Conservation (phyloP, 2,113 vertebrate species). For the Mesembrinibis cayennensis region DNA sequence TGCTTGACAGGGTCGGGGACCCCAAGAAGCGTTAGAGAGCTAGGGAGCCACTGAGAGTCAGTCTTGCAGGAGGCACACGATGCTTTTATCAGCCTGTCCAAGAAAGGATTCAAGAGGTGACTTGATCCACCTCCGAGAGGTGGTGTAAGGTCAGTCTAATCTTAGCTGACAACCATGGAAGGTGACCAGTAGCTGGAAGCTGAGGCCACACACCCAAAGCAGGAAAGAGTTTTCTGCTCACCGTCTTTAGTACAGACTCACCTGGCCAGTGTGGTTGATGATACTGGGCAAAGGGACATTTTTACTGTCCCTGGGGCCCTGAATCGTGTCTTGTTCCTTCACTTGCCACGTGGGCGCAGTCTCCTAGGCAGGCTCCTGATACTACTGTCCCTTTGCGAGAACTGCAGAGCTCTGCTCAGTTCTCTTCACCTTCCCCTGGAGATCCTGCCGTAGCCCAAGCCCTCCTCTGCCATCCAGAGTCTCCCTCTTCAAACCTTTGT, state of each 20-base stretch:
- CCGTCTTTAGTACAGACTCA: neutral
- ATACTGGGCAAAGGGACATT: neutral
- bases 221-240: neutral
- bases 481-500: neutral
- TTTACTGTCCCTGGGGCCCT: neutral
- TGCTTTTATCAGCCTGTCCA: neutral
- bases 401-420: neutral
- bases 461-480: neutral
- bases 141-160: neutral
- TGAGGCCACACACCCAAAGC: neutral
- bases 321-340: neutral
- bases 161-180: neutral
- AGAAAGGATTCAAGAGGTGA: neutral
- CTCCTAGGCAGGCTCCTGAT: neutral
- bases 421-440: neutral
- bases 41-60: neutral
- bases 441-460: neutral
- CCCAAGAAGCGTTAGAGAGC: neutral
- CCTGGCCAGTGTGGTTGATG: neutral
- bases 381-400: neutral
- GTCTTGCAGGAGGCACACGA: neutral
- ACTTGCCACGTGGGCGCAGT: neutral
- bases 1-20: neutral
- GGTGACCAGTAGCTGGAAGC: neutral
- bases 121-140: neutral